These are phyloP conservation scores for Microctonus aethiopoides DNA, from an alignment of 2,888 invertebrate species.

Conservation along the genomic window DNA sequence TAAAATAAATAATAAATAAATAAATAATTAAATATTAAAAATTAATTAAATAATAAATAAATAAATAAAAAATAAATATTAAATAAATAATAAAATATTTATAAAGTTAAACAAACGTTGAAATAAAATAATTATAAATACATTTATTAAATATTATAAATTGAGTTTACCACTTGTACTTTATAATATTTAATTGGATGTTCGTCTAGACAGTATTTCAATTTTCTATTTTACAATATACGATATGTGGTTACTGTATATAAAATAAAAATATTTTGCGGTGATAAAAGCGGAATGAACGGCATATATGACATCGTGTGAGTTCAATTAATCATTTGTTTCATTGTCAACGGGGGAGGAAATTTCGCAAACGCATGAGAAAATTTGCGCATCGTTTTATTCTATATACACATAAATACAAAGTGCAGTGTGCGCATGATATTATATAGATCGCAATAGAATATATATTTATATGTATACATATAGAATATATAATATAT, in stretches of 20 bases:
- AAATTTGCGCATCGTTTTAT: neutral
- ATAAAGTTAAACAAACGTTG: neutral
- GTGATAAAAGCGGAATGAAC: neutral
- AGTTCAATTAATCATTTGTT: constrained; percentile 1
- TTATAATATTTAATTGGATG: neutral
- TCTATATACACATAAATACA: neutral
- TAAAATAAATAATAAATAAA: no score
- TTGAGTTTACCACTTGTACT: neutral
- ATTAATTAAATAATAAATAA: no score
- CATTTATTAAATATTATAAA: neutral
- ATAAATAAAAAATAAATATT: no score
- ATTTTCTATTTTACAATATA: neutral
- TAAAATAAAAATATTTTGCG: neutral
- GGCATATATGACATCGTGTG: neutral
- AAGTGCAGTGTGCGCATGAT: no score
- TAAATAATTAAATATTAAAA: no score
- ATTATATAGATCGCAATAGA: no score
- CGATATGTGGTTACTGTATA: neutral
- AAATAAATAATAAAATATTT: no score
- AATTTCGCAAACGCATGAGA: neutral
- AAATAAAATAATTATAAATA: neutral
- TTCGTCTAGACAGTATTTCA: neutral
- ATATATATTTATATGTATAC: no score
- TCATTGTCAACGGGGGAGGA: neutral
- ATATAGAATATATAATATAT: no score